These are phyloP conservation scores for Pristionchus exspectatus DNA, from an alignment of 2,888 invertebrate genomes.

Conservation along the genomic window DNA sequence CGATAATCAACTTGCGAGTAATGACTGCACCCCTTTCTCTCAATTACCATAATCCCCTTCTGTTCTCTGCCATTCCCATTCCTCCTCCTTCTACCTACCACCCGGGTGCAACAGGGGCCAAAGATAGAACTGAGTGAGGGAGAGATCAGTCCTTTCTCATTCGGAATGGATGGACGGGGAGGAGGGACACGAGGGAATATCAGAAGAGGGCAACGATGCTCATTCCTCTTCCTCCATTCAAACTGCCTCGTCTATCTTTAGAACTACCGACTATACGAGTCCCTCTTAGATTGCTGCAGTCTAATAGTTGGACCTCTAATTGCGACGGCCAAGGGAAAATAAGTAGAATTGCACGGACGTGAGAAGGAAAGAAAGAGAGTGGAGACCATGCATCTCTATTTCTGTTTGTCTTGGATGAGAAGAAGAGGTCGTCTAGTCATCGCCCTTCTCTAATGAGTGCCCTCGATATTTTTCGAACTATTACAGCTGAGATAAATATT, in stretches of 20 bases:
- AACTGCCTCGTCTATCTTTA: slow-evolving; percentile 19
- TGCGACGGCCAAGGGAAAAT: neutral
- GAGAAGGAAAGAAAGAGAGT: neutral
- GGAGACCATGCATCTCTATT: neutral
- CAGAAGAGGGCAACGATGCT: neutral
- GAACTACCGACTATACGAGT: neutral
- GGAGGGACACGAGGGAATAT: slow-evolving; percentile 27
- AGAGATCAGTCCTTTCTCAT: neutral
- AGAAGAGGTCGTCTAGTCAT: neutral
- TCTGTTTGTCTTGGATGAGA: neutral
- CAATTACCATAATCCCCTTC: slow-evolving; percentile 23
- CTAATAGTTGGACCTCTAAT: neutral
- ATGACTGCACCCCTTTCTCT: neutral
- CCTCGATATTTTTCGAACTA: neutral
- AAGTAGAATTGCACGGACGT: neutral
- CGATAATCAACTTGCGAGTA: slow-evolving; percentile 34
- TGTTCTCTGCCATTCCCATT: neutral
- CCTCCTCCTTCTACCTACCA: neutral
- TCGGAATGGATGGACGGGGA: neutral
- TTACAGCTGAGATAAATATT: neutral
- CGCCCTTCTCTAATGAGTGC: neutral
- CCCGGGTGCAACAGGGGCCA: neutral
- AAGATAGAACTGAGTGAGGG: neutral
- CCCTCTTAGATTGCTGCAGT: neutral
- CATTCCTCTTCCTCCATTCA: neutral